Evolutionary conservation across 2,797 vertebrate genomes (phyloP), one percentile per base, ranked within the genome.

Genomic region (Mus minutoides): DNA sequence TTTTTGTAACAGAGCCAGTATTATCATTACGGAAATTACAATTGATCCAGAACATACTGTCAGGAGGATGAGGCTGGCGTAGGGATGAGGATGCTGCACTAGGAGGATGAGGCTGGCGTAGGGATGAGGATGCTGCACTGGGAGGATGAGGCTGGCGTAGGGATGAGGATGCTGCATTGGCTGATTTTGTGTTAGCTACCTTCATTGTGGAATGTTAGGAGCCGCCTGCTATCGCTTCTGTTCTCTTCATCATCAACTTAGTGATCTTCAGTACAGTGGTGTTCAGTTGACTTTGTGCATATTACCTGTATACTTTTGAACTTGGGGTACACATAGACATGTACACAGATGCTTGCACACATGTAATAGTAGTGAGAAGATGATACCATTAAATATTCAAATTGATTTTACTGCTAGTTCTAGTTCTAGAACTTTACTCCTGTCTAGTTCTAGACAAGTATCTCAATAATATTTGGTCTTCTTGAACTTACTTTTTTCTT

Each of bases 11-110:
- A 75, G 91, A 97, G 88, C 90, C 96, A 97, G 78, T 96, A 96
- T 96, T 97, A 96, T 93, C 97, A 56, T 96, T 94, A 97, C 88
- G 78, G 97, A 97, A 97, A 98, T 97, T 97, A 95, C 90, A 97
- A 96, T 88, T 96, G 90, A 89, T 92, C 93, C 77, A 64, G 88
- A 94, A 80, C 94, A 54, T 60, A 93, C 78, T 83, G 79, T 97
- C 88, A 94, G 91, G 75, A 97, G 95, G 88, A 83, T 60, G 88
- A 95, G 82, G 19, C 49, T 40, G 16, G 84, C 22, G 60, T 62
- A 54, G 85, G 86, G 31, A 95, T 84, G 82, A 80, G 90, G 91
- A 79, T 80, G 37, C 77, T 92, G 21, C 73, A 96, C 46, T n/a
- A 94, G 91, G 75, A 97, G 95, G 88, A 83, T 60, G 88, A 95